These are phyloP conservation scores for Nipponia nippon DNA, from an alignment of 2,113 vertebrate species.

Conservation along the genomic window DNA sequence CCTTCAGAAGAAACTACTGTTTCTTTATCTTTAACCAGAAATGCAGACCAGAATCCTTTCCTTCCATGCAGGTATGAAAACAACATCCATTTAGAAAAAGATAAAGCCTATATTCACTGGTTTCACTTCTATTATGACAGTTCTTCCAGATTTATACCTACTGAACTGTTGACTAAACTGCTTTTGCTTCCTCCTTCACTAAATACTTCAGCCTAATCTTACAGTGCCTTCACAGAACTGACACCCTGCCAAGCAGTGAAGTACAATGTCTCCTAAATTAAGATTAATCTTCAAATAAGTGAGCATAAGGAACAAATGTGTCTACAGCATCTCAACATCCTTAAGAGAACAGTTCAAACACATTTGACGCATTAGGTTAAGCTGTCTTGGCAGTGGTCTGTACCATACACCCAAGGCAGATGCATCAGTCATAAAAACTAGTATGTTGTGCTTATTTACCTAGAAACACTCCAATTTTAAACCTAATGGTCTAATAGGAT, in stretches of 20 bases:
- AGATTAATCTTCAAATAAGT: constrained; percentile 1
- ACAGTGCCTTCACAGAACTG: not conserved
- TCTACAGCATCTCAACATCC: not conserved
- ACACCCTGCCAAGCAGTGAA: not conserved
- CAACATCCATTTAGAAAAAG: not conserved
- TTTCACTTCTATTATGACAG: not conserved
- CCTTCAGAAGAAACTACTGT: not conserved
- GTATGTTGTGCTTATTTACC: not conserved
- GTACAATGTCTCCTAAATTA: not conserved
- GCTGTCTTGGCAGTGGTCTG: not conserved
- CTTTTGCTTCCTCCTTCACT: not conserved
- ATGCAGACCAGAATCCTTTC: not conserved
- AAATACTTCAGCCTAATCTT: not conserved
- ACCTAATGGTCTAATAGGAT: not conserved
- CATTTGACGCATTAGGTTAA: not conserved
- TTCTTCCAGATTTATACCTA: not conserved
- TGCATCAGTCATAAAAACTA: not conserved
- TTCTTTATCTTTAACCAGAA: not conserved
- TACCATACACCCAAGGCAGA: not conserved
- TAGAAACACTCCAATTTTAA: not conserved
- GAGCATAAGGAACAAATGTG: not conserved
- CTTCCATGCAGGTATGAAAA: not conserved
- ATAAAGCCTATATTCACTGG: not conserved
- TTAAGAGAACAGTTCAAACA: not conserved
- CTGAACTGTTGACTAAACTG: not conserved